These are phyloP conservation scores for Stenoptilia bipunctidactyla DNA, from an alignment of 2,888 invertebrate genomes.

Conservation along the genomic window DNA sequence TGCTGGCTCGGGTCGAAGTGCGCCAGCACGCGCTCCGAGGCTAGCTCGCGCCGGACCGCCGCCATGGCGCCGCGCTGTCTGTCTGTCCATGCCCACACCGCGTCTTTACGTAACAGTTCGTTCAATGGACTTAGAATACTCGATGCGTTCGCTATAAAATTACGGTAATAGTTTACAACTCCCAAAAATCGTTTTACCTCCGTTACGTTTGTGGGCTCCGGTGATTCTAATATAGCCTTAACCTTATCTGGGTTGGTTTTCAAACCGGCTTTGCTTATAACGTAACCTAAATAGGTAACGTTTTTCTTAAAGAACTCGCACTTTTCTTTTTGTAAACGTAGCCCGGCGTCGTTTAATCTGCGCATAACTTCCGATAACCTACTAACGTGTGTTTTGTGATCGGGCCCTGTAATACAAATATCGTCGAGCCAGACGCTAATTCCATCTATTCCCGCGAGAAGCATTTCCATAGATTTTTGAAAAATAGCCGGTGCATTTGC, in stretches of 20 bases:
- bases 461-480: no score
- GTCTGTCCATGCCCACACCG: slow-evolving; percentile 7
- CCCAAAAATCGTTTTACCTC: slow-evolving; percentile 7
- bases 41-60: slow-evolving; percentile 5
- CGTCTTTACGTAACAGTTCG: slow-evolving; percentile 4
- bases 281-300: slow-evolving; percentile 8
- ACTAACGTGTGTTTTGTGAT: no score
- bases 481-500: no score
- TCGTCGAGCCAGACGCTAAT: no score
- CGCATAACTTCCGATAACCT: slow-evolving; percentile 3
- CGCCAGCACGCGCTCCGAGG: slow-evolving; percentile 5
- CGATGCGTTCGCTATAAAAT: slow-evolving; percentile 11
- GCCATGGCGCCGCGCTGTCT: slow-evolving; percentile 5
- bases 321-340: slow-evolving; percentile 7
- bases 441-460: no score
- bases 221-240: slow-evolving; percentile 5
- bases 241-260: slow-evolving; percentile 5
- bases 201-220: not conserved
- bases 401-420: no score
- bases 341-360: slow-evolving; percentile 5
- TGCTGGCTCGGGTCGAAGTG: no score
- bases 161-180: slow-evolving; percentile 8
- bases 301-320: slow-evolving; percentile 5
- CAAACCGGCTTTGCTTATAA: slow-evolving; percentile 7
- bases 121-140: slow-evolving; percentile 7